Percentiles rank a stretch among this genome's conserved stretches.
Evolutionary conservation across 2,888 invertebrate species (phyloP).

Genomic region (Scaptomyza caliginosa): DNA sequence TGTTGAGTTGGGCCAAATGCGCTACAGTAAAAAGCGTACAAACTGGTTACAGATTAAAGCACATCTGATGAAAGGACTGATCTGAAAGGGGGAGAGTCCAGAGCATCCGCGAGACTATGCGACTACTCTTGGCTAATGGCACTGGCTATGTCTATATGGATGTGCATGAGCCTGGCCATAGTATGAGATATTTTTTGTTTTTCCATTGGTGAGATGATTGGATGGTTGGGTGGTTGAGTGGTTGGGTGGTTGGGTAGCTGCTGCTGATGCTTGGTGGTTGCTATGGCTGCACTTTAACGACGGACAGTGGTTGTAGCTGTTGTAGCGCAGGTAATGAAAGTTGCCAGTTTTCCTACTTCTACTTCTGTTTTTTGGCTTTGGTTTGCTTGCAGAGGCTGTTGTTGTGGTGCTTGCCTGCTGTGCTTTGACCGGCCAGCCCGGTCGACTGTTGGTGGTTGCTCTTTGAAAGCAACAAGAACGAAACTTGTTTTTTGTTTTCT

Average conservation of each 20-base stretch:
- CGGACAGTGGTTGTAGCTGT: constrained; percentile 46
- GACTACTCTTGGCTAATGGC: constrained; percentile 31
- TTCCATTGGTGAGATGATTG: not conserved
- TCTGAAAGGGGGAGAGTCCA: not conserved
- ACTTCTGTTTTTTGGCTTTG: too few species aligned
- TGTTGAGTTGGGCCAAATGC: constrained; percentile 20
- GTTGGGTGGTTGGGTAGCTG: constrained; percentile 10
- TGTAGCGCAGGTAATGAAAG: constrained; percentile 55
- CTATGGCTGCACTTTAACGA: constrained; percentile 30
- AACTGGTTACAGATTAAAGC: not conserved
- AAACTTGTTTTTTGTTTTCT: constrained; percentile 21
- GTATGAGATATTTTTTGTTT: not conserved
- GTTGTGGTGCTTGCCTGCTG: not conserved
- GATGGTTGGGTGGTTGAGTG: not conserved
- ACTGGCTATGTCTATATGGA: constrained; percentile 33
- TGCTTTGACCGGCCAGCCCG: not conserved
- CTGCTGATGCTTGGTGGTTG: constrained; percentile 1
- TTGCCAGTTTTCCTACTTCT: constrained; percentile 43
- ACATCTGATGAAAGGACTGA: constrained; percentile 5
- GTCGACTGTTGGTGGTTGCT: constrained; percentile 34
- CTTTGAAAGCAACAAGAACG: constrained; percentile 22
- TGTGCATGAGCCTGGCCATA: constrained; percentile 38
- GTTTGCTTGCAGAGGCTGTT: not conserved
- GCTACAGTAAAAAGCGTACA: not conserved
- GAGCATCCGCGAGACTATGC: constrained; percentile 10